Percentiles rank a stretch among this genome's conserved stretches.
Conservation (phyloP, 2,888 invertebrate species). For the Epirrhoe tristata region DNA sequence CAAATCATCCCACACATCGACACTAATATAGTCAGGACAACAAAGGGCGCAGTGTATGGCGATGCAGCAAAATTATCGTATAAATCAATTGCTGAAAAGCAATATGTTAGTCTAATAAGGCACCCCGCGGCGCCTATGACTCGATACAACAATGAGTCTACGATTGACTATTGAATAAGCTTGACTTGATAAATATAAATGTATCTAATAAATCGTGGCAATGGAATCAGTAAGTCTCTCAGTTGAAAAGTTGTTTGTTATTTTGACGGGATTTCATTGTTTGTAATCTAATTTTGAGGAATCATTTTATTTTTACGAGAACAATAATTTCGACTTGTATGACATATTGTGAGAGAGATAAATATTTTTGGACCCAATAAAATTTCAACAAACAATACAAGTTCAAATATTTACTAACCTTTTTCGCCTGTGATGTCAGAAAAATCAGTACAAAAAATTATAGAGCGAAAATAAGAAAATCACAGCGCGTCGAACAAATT, state of each 20-base stretch:
- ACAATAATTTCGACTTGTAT: no score
- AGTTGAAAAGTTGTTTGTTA: background rate
- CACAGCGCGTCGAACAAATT: constrained; percentile 25
- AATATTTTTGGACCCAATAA: no score
- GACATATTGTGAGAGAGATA: no score
- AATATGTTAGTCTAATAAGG: constrained; percentile 39
- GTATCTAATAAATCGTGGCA: background rate
- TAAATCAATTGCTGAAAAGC: constrained; percentile 38
- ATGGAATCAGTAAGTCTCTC: background rate
- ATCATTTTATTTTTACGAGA: no score
- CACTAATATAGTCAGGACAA: constrained; percentile 53
- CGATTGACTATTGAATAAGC: background rate
- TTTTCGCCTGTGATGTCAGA: background rate
- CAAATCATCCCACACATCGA: constrained; percentile 51
- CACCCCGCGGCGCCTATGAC: constrained; percentile 25
- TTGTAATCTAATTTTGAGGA: no score
- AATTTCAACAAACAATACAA: no score
- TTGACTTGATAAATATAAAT: constrained; percentile 2
- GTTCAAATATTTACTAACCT: no score
- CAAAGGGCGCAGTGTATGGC: constrained; percentile 31
- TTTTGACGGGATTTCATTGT: background rate
- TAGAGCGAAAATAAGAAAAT: background rate
- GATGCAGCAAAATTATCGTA: constrained; percentile 35
- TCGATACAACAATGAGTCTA: constrained; percentile 11
- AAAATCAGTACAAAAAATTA: constrained; percentile 2